Conservation (phyloP, 1,140 invertebrate genomes). For the Pseudomyrmex gracilis region DNA sequence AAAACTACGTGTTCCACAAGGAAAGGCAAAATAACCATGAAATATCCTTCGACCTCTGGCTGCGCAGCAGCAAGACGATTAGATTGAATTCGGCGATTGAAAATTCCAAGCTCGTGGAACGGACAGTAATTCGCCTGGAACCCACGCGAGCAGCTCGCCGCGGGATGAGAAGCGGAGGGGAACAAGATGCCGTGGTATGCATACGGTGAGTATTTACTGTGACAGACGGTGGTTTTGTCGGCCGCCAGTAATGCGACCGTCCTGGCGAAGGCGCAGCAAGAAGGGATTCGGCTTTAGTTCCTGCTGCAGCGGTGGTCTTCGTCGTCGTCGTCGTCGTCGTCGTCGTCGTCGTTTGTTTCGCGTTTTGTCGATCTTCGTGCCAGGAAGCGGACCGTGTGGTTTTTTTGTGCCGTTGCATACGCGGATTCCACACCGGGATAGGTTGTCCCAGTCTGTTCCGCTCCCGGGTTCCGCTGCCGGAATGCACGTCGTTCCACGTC, state of each 20-base stretch:
- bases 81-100: conserved; percentile 55
- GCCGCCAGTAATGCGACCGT: conserved; percentile 68
- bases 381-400: conserved; percentile 11
- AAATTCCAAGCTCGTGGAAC: conserved; percentile 60
- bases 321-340: conserved; percentile 20
- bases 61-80: conserved; percentile 35
- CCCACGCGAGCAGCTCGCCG: conserved; percentile 17
- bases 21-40: conserved; percentile 34
- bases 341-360: conserved; percentile 68
- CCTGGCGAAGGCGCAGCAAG: conserved; percentile 39
- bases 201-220: conserved; percentile 66
- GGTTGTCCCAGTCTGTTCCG: conserved; percentile 5
- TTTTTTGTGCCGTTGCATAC: conserved; percentile 59
- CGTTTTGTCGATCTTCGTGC: conserved; percentile 70
- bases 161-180: background rate
- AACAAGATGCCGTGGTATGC: conserved; percentile 65
- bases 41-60: background rate
- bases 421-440: conserved; percentile 33
- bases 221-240: conserved; percentile 67
- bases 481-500: conserved; percentile 17
- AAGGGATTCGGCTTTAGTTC: conserved; percentile 64
- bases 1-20: conserved; percentile 19
- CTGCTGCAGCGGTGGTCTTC: conserved; percentile 6
- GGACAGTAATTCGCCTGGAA: conserved; percentile 47
- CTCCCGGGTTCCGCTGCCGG: background rate